These are phyloP conservation scores for Tetheella fluctuosa DNA, from an alignment of 2,888 invertebrate genomes.

Conservation along the genomic window DNA sequence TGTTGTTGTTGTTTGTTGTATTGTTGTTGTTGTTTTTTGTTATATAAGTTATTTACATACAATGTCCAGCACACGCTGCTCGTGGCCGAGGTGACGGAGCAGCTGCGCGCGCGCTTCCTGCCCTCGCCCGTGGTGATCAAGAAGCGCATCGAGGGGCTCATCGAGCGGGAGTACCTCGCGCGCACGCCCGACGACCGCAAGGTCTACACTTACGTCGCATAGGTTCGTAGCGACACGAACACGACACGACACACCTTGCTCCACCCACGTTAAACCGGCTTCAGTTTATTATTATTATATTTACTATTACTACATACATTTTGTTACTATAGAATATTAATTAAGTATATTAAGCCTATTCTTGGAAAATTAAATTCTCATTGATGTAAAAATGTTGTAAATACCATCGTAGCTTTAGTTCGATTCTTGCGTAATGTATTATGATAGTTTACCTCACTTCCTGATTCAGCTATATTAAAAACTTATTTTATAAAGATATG, in stretches of 20 bases:
- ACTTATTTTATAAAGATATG: slow-evolving; percentile 65
- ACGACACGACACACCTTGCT: slow-evolving; percentile 12
- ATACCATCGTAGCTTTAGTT: slow-evolving; percentile 71
- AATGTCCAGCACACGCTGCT: slow-evolving; percentile 96
- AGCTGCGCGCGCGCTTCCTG: slow-evolving; percentile 97
- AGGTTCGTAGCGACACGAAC: slow-evolving; percentile 61
- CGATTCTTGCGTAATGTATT: slow-evolving; percentile 68
- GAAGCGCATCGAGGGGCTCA: slow-evolving; percentile 99
- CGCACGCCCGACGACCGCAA: slow-evolving; percentile 98
- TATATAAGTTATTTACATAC: no score
- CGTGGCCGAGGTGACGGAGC: slow-evolving; percentile 98
- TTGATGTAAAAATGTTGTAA: slow-evolving; percentile 71
- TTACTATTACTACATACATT: neutral
- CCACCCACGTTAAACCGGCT: slow-evolving; percentile 8
- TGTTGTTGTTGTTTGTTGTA: no score
- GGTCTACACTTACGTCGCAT: slow-evolving; percentile 98
- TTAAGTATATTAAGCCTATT: slow-evolving; percentile 1
- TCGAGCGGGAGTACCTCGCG: slow-evolving; percentile 99
- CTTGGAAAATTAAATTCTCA: slow-evolving; percentile 32
- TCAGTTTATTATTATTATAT: neutral
- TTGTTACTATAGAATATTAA: slow-evolving; percentile 5
- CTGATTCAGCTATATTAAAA: slow-evolving; percentile 76
- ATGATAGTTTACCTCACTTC: slow-evolving; percentile 72
- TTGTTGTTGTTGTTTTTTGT: no score
- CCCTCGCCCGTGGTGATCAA: slow-evolving; percentile 99